A percentile compares a stretch with the other conserved stretches of the same genome.
phyloP scores from a whole-genome alignment of 1,140 invertebrate genomes.

The Oedothorax gibbosus region DNA sequence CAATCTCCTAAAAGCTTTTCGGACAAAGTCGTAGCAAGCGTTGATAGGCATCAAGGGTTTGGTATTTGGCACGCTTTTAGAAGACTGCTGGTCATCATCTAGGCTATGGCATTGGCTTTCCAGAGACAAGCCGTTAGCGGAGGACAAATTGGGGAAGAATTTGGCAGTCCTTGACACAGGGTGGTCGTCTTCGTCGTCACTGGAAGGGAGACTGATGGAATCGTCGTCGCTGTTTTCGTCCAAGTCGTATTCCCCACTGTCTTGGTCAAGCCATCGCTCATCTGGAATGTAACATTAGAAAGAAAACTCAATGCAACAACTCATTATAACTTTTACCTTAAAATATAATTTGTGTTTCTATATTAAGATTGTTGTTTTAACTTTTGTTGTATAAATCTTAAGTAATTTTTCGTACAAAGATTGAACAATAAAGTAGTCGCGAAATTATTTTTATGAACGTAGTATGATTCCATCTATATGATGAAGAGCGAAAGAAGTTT shows the following conservation, averaged over 20 bases:
- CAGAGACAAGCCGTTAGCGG: background rate
- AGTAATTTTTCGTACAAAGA: too few species aligned
- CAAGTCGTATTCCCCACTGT: conserved; percentile 7
- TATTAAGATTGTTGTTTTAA: too few species aligned
- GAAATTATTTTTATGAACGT: too few species aligned
- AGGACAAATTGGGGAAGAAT: background rate
- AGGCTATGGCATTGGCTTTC: conserved; percentile 10
- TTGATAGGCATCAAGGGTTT: conserved; percentile 83
- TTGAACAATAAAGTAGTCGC: too few species aligned
- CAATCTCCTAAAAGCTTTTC: conserved; percentile 81
- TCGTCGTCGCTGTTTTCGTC: background rate
- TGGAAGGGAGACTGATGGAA: conserved; percentile 24
- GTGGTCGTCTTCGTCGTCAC: conserved; percentile 11
- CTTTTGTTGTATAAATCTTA: too few species aligned
- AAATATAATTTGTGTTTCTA: too few species aligned
- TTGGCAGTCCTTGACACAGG: background rate
- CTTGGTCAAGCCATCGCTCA: background rate
- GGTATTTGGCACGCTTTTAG: background rate
- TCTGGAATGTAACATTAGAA: background rate
- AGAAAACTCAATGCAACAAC: too few species aligned
- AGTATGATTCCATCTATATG: too few species aligned
- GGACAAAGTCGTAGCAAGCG: conserved; percentile 91
- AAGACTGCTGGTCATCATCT: background rate
- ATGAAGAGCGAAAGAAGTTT: too few species aligned
- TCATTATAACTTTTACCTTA: too few species aligned